Percentiles rank a stretch among this genome's conserved stretches.
These are phyloP conservation scores for Notothenia rossii DNA, from an alignment of 2,113 vertebrate genomes.

Conservation along the genomic window DNA sequence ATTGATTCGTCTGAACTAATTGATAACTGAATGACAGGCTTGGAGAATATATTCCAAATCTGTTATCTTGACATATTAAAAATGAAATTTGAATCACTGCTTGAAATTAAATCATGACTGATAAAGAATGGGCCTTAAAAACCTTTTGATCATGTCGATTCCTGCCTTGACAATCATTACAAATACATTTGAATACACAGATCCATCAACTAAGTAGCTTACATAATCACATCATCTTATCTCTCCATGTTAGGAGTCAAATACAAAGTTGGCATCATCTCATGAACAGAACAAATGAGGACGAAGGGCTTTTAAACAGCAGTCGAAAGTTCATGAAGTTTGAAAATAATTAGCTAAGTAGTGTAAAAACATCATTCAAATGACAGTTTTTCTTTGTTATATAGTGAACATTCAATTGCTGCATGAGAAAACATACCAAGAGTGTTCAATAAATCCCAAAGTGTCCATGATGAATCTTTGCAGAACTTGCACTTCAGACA, in stretches of 20 bases:
- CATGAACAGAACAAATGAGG: slow-evolving; percentile 14
- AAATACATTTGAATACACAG: slow-evolving; percentile 13
- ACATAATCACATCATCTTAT: neutral
- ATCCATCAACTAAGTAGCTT: slow-evolving; percentile 1
- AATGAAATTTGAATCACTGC: neutral
- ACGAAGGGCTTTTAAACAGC: slow-evolving; percentile 21
- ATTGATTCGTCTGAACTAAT: too few species aligned
- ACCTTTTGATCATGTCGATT: neutral
- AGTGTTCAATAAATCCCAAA: neutral
- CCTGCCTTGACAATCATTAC: neutral
- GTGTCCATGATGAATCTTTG: neutral
- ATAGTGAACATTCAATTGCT: slow-evolving; percentile 59
- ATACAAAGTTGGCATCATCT: neutral
- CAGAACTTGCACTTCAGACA: neutral
- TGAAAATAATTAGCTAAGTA: slow-evolving; percentile 28
- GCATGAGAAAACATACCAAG: slow-evolving; percentile 7
- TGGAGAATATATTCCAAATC: slow-evolving; percentile 1
- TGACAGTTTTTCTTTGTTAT: neutral
- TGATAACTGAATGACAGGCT: neutral
- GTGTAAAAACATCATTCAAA: slow-evolving; percentile 20
- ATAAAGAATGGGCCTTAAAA: neutral
- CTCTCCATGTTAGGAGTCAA: neutral
- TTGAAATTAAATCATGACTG: neutral
- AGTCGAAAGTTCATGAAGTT: slow-evolving; percentile 4
- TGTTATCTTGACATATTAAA: neutral